These are phyloP conservation scores for Danaus chrysippus DNA, from an alignment of 2,888 invertebrate genomes.

Conservation along the genomic window DNA sequence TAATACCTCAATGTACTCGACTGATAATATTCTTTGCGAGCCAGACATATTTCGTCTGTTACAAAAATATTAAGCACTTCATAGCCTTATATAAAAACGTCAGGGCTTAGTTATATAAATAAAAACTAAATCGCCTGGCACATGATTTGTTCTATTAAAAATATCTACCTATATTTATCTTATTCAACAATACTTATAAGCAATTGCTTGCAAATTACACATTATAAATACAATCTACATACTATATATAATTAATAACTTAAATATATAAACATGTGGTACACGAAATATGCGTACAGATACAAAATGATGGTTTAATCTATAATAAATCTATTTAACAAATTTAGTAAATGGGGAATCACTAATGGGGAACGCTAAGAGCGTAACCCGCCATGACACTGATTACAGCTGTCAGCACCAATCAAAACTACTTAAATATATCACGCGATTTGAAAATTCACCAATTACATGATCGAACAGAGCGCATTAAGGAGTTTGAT, in stretches of 20 bases:
- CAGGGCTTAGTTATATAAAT: too few species aligned
- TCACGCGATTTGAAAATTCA: too few species aligned
- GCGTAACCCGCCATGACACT: not conserved
- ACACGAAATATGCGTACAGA: too few species aligned
- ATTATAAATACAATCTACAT: not conserved
- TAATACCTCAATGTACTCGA: not conserved
- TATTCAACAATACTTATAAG: constrained; percentile 4
- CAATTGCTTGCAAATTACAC: not conserved
- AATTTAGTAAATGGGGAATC: not conserved
- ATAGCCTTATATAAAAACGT: too few species aligned
- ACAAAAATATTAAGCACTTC: too few species aligned
- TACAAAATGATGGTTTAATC: not conserved
- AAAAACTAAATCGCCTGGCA: too few species aligned
- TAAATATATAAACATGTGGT: too few species aligned
- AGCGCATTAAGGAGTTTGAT: too few species aligned
- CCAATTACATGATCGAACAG: too few species aligned
- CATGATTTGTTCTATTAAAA: not conserved
- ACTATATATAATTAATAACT: not conserved
- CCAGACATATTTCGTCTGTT: too few species aligned
- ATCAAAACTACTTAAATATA: not conserved
- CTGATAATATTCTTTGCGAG: too few species aligned
- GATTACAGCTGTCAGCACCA: not conserved
- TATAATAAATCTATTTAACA: not conserved
- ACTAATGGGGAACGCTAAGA: not conserved
- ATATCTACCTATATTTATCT: not conserved